These are phyloP conservation scores for Epizoanthus scotinus DNA, from an alignment of 92 coral and sea anemone species.

Conservation along the genomic window DNA sequence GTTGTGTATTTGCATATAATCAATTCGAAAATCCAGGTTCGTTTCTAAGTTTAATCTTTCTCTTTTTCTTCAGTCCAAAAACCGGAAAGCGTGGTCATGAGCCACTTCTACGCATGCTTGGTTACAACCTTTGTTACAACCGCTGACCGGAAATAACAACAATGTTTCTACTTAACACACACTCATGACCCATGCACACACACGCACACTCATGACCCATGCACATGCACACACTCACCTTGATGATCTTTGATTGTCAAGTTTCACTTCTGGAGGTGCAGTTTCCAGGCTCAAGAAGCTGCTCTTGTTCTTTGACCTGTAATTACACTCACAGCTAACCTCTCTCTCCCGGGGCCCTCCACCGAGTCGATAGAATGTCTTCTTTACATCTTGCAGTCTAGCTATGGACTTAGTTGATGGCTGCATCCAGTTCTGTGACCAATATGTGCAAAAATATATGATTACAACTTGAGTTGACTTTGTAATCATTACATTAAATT, in stretches of 20 bases:
- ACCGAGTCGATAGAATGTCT: slow-evolving; percentile 68
- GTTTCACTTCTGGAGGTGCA: slow-evolving; percentile 67
- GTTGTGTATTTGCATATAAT: too few species aligned
- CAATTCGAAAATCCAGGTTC: too few species aligned
- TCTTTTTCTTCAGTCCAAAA: too few species aligned
- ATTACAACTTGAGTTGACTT: background rate
- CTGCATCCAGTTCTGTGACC: slow-evolving; percentile 67
- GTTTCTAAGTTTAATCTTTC: too few species aligned
- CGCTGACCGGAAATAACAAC: too few species aligned
- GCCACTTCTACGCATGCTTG: too few species aligned
- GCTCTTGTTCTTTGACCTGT: slow-evolving; percentile 63
- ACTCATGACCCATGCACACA: background rate
- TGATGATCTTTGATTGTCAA: slow-evolving; percentile 69
- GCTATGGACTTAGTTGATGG: slow-evolving; percentile 76
- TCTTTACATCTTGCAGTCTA: slow-evolving; percentile 74
- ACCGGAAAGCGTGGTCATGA: too few species aligned
- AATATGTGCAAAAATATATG: background rate
- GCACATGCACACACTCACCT: slow-evolving; percentile 29
- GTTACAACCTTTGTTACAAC: too few species aligned
- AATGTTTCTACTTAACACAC: too few species aligned
- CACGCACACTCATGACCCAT: background rate
- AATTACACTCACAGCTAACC: slow-evolving; percentile 74
- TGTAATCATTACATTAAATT: too few species aligned
- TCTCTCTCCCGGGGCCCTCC: slow-evolving; percentile 87
- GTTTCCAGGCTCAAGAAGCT: slow-evolving; percentile 67